Conservation (phyloP, 2,113 vertebrate genomes). For the Pontoporia blainvillei region DNA sequence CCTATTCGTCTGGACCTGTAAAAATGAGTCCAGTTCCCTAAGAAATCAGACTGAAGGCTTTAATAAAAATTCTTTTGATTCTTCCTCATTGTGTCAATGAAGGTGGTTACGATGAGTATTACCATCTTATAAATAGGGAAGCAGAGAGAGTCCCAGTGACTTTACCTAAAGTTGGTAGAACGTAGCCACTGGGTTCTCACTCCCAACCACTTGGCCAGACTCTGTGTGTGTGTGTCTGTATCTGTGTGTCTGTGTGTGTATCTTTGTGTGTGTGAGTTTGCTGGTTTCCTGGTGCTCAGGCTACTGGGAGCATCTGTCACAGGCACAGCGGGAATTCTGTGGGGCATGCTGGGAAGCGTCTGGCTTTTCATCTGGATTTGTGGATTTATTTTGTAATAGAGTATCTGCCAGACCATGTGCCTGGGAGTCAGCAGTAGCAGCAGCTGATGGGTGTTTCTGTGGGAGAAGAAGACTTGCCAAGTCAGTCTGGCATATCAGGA, state of each 20-base stretch:
- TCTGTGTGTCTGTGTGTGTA: fast-evolving
- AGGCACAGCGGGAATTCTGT: background rate
- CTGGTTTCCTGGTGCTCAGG: background rate
- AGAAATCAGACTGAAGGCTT: conserved; percentile 7
- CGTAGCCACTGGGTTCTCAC: background rate
- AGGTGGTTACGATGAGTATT: background rate
- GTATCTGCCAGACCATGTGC: background rate
- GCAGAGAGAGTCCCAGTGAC: background rate
- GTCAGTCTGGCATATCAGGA: background rate
- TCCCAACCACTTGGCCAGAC: background rate
- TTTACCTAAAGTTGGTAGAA: no score
- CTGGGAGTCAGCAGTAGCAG: background rate
- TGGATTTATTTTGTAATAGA: conserved; percentile 12
- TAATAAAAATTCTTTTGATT: background rate
- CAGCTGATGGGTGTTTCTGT: background rate
- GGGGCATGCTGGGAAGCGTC: background rate
- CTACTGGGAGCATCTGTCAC: background rate
- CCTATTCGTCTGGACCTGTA: background rate
- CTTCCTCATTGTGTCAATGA: background rate
- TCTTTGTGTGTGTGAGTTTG: background rate
- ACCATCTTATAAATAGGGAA: background rate
- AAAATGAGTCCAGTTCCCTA: background rate
- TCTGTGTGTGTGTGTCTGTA: background rate
- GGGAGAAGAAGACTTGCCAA: background rate
- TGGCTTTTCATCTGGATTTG: conserved; percentile 8